A percentile compares a stretch with the other conserved stretches of the same genome.
Evolutionary conservation across 2,888 invertebrate genomes (phyloP).

Genomic region (Melangyna quadrimaculata): DNA sequence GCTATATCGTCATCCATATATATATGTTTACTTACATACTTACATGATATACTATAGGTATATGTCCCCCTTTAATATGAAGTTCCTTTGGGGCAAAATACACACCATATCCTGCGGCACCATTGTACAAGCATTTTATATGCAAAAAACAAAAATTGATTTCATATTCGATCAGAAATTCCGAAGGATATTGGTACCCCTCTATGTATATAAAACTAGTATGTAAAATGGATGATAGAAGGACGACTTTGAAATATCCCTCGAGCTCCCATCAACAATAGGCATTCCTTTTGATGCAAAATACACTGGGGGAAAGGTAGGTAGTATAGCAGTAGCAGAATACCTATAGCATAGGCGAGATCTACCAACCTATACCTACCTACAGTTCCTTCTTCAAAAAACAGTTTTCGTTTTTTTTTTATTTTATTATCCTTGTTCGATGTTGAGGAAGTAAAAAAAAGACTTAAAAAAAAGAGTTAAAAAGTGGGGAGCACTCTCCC

Average conservation of each 20-base stretch:
- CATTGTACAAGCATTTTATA: slow-evolving; percentile 64
- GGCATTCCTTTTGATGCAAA: slow-evolving; percentile 70
- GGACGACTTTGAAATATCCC: slow-evolving; percentile 20
- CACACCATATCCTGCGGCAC: slow-evolving; percentile 46
- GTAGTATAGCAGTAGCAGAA: not conserved
- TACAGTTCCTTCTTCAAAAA: not conserved
- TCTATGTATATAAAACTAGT: too few species aligned
- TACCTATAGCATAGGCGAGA: not conserved
- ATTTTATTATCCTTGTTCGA: slow-evolving; percentile 65
- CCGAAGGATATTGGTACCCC: slow-evolving; percentile 34
- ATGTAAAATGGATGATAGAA: slow-evolving; percentile 4
- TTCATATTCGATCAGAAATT: slow-evolving; percentile 70
- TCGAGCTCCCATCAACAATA: slow-evolving; percentile 33
- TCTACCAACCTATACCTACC: not conserved
- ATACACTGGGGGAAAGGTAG: slow-evolving; percentile 24
- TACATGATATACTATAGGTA: not conserved
- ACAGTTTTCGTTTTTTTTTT: slow-evolving; percentile 23
- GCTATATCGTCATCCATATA: not conserved
- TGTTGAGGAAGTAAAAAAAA: slow-evolving; percentile 22
- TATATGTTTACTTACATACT: not conserved
- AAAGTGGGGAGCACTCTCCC: slow-evolving; percentile 6
- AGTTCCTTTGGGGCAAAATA: slow-evolving; percentile 46
- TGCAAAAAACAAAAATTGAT: slow-evolving; percentile 71
- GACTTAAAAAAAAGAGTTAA: slow-evolving; percentile 62
- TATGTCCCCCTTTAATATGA: not conserved